Conservation (phyloP, 1,140 invertebrate genomes). For the Drosophila fuyamai region DNA sequence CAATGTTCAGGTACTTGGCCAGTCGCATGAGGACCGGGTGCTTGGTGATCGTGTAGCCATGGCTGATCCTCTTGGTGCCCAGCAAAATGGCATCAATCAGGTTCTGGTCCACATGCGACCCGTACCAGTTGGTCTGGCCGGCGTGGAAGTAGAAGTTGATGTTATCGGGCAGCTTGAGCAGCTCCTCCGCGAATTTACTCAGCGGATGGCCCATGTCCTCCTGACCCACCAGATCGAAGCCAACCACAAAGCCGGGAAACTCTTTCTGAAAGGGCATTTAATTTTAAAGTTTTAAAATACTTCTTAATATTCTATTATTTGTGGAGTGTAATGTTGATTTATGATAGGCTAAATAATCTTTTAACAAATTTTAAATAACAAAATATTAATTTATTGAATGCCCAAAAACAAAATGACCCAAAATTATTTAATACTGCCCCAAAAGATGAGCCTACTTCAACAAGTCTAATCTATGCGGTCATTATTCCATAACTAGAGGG, state of each 20-base stretch:
- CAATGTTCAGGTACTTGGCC: conserved; percentile 87
- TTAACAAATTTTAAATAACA: too few species aligned
- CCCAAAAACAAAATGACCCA: too few species aligned
- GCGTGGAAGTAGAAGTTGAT: conserved; percentile 92
- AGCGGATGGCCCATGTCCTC: conserved; percentile 88
- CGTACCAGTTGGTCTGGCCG: conserved; percentile 92
- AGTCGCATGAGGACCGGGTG: conserved; percentile 89
- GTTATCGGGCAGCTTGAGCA: conserved; percentile 85
- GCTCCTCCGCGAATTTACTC: conserved; percentile 86
- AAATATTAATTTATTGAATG: too few species aligned
- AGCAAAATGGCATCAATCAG: conserved; percentile 91
- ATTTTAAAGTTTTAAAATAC: too few species aligned
- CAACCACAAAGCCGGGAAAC: conserved; percentile 86
- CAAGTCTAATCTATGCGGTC: too few species aligned
- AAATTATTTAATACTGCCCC: too few species aligned
- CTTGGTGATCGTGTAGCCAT: conserved; percentile 89
- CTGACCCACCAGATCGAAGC: conserved; percentile 91
- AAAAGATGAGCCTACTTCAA: too few species aligned
- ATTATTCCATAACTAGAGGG: too few species aligned
- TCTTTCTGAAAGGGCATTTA: conserved; percentile 30
- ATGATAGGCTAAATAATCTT: too few species aligned
- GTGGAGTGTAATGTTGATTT: neutral
- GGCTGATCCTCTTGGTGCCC: conserved; percentile 89
- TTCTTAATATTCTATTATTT: too few species aligned
- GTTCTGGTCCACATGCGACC: conserved; percentile 88